Base-by-base conservation (phyloP, 2,888 invertebrate species). In the Paralinhomoeus sp. region DNA sequence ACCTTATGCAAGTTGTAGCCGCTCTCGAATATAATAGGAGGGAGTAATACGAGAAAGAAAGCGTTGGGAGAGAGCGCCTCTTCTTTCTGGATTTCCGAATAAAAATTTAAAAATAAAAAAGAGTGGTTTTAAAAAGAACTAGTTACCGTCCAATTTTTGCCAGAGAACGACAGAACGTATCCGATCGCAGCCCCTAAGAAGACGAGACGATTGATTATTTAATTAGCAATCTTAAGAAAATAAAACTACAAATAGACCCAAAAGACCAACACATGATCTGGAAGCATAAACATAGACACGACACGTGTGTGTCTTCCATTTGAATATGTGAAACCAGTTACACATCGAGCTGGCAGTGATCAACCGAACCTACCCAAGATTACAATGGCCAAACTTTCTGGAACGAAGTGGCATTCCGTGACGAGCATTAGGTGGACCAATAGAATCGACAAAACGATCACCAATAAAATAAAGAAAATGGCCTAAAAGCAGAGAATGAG, bases 1-100 rank as follows among this genome's bases (percentile, higher is more conserved):
- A 89, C 91, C 67, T 97, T 97, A 60, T 97, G 93, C 47, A 97
- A 72, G 71, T 93, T 97, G 63, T 93, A 97, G 2, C 93, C 93
- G 2, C 89, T 89, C 66, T 97, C 97, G 69, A 97, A 97, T 55
- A 97, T 97, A 45, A 97, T 97, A 1, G 97, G 97, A 13, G 97
- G 97, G 43, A 97, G 66, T 1, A 97, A 72, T 2, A 97, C 81
- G 43, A 97, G 72, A 61, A 97, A 97, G 65, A 97, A 97, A 22
- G 91, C 84, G 21, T 91, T 97, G 0, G 97, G 93, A 9, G 89
- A 87, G 62, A 97, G 89, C 0, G 89, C 84, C 66, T 97, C 93
- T 63, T 91, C 91, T 62, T 85, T 82, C 61, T 83, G n/a, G n/a
- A n/a, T n/a, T n/a, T n/a, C n/a, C n/a, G n/a, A n/a, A n/a, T n/a